Base-by-base conservation (phyloP, 1,140 invertebrate species). In the Pararge aegeria region DNA sequence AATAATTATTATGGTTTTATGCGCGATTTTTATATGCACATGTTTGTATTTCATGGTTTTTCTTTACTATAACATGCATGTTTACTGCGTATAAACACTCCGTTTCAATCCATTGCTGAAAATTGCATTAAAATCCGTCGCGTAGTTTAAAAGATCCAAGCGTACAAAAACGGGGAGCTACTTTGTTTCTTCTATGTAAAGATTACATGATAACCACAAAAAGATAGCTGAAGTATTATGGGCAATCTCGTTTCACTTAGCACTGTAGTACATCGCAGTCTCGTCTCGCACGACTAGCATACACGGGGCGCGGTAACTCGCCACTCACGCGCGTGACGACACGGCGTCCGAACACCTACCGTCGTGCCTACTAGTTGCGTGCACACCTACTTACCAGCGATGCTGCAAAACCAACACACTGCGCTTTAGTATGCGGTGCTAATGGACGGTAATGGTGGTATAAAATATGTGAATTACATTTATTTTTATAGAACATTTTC, bases 241-340 rank as follows among this genome's bases (percentile, higher is more conserved):
- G 5, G 5, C 27, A 1, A 9, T 13, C 13, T 49, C 24, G 15
- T 44, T 1, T 52, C 13, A 16, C 24, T 60, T 44, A 30, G 6
- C 20, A 16, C 40, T n/a, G 15, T 10, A 5, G 0, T 9, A 16
- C 18, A 44, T 19, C 40, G 40, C 6, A 15, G 59, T 58, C 61
- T 61, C 24, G 51, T 10, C 61, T 24, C 38, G 55, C 71, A 77
- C 76, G 76, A 71, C 54, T 29, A 16, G 52, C 68, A 78, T 73
- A 79, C 70, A 79, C 56, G 44, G 40, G 55, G 44, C 40, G 50
- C 58, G 51, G 55, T 78, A 75, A 78, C 61, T 52, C 46, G 4
- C 0, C 37, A 18, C 58, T 70, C 74, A 77, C 74, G 74, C 67
- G 10, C 59, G 46, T 65, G 53, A 64, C 68, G 69, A 63, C 64